Base-by-base conservation (phyloP, 2,888 invertebrate species). In the Platypus cylindrus region DNA sequence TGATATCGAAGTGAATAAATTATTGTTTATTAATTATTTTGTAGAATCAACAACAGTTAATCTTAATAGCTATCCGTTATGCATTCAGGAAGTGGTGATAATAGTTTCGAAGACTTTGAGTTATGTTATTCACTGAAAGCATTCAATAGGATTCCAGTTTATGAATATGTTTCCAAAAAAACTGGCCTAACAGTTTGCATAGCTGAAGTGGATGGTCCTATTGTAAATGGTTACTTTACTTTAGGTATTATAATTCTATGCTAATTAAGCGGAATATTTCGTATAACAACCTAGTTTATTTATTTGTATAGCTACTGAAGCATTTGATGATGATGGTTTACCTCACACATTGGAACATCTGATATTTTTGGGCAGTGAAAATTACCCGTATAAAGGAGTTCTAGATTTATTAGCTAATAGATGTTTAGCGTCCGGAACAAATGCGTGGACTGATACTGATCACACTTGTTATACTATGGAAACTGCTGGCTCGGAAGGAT, bases 341-440 rank as follows among this genome's bases (percentile, higher is more conserved):
- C 91, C 93, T 0, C 91, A 93, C 56, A 91, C 91, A 0, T 64
- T 93, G 59, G 91, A 93, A 54, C 91, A 93, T 64, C 70, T 93
- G 8, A 75, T 93, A 31, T 93, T 93, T 60, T 65, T 90, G 58
- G 93, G 91, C 1, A 90, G 89, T 44, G 77, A 90, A 55, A 70
- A 81, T 9, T 91, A 86, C 56, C 90, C 90, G 0, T 90, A 78
- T 58, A 90, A 89, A 60, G 90, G 90, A 3, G 76, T 90, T 29
- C 62, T 93, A 41, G 91, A 93, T 63, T 66, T 90, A 33, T 62
- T 90, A 46, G 90, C 91, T 5, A 91, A 90, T 59, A 70, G 89
- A 20, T 90, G 87, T 54, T 68, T 89, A 53, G 89, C 90, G 2
- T 84, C 84, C 24, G 91, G 91, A 1, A 91, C 91, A 3, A 91